Evolutionary conservation across 2,888 invertebrate species (phyloP).

Genomic region (Taphrorychus bicolor): DNA sequence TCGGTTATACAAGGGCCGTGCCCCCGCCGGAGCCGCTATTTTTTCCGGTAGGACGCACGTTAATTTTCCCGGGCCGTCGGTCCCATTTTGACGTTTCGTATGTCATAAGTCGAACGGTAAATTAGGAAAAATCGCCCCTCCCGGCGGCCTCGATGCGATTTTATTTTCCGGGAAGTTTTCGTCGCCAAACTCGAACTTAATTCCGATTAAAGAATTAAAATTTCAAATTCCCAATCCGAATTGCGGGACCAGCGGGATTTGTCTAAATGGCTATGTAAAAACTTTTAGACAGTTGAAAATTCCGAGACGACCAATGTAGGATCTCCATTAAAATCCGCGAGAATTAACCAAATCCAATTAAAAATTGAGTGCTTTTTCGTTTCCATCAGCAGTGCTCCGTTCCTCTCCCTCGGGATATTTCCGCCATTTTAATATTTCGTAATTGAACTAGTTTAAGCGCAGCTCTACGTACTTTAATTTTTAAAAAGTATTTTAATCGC

Average conservation of each 20-base stretch:
- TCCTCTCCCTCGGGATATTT: conserved; percentile 49
- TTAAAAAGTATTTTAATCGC: too few relatives aligned
- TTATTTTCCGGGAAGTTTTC: too few relatives aligned
- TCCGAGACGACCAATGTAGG: conserved; percentile 57
- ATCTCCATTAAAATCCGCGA: conserved; percentile 61
- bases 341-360: conserved; percentile 63
- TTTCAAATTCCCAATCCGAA: conserved; percentile 55
- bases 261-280: conserved; percentile 55
- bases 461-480: too few relatives aligned
- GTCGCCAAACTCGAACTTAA: conserved; percentile 3
- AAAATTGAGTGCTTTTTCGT: conserved; percentile 64
- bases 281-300: conserved; percentile 55
- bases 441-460: conserved; percentile 41
- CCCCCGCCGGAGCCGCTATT: conserved; percentile 49
- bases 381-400: too few relatives aligned
- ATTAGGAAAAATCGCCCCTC: not conserved
- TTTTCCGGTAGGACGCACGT: conserved; percentile 58
- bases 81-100: conserved; percentile 44
- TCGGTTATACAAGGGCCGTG: conserved; percentile 20
- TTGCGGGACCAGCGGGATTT: conserved; percentile 57
- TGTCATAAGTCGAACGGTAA: conserved; percentile 17
- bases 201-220: conserved; percentile 54
- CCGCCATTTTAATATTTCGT: conserved; percentile 38
- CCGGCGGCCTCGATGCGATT: too few relatives aligned
- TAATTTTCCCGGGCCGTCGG: conserved; percentile 55